A percentile compares a stretch with the other conserved stretches of the same genome.
phyloP scores from a whole-genome alignment of 1,140 invertebrate species.

The Triops cancriformis region DNA sequence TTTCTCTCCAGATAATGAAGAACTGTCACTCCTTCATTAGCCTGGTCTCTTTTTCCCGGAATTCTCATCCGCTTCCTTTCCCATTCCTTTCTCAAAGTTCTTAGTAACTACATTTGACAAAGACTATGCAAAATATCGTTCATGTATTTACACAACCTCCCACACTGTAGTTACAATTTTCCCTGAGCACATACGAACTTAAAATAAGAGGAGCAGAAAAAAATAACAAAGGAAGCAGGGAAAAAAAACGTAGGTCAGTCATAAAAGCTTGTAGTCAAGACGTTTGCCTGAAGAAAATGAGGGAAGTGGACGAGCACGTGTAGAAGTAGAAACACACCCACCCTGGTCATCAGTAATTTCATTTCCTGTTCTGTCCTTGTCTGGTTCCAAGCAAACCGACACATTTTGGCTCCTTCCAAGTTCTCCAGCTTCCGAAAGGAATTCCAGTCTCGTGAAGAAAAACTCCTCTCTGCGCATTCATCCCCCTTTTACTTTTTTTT shows the following conservation, averaged over 20 bases:
- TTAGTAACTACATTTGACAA: not conserved
- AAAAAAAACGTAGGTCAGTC: not conserved
- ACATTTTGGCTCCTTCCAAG: not conserved
- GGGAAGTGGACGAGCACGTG: not conserved
- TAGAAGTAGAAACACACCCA: constrained; percentile 9
- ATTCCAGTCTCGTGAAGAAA: not conserved
- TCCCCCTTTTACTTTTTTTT: not conserved
- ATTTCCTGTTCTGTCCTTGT: constrained; percentile 10
- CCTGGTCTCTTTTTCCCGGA: not conserved
- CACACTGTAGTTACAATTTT: not conserved
- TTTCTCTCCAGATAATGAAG: not conserved
- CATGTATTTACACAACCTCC: not conserved
- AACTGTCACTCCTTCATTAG: constrained; percentile 1
- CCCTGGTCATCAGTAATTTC: not conserved
- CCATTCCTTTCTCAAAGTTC: not conserved
- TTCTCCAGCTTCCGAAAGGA: constrained; percentile 4
- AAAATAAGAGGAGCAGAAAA: not conserved
- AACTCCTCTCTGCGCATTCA: not conserved
- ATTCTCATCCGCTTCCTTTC: not conserved
- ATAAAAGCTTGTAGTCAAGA: not conserved
- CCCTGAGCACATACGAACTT: not conserved
- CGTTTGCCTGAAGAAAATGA: not conserved
- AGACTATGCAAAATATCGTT: constrained; percentile 3
- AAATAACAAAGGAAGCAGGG: not conserved
- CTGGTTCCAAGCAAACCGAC: not conserved